Evolutionary conservation across 1,140 invertebrate species (phyloP).

Genomic region (Pantala flavescens): DNA sequence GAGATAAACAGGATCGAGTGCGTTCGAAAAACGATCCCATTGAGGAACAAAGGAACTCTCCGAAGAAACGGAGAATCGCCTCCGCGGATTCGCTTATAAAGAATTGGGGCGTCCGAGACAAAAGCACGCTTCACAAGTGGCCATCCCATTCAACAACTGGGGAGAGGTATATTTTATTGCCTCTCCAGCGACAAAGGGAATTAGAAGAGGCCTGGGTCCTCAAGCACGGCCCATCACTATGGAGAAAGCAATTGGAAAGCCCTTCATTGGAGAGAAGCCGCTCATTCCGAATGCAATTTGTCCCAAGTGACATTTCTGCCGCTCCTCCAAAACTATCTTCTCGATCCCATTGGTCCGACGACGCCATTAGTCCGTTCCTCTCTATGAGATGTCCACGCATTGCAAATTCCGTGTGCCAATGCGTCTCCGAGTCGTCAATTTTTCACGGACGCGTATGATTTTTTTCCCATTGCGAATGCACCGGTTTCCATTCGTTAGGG

Average conservation of each 20-base stretch:
- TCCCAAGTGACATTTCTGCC: neutral
- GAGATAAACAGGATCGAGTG: too few relatives aligned
- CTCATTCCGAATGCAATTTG: slow-evolving; percentile 6
- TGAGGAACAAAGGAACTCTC: neutral
- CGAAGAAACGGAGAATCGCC: neutral
- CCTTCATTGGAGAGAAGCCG: neutral
- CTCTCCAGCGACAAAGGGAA: neutral
- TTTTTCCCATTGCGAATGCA: too few relatives aligned
- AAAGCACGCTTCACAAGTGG: neutral
- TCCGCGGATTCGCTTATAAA: neutral
- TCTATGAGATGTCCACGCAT: too few relatives aligned
- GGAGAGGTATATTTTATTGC: neutral
- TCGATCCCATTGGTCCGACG: too few relatives aligned
- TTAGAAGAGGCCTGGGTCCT: neutral
- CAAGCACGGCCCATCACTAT: neutral
- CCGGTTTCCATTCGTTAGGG: too few relatives aligned
- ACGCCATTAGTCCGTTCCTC: too few relatives aligned
- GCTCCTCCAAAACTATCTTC: too few relatives aligned
- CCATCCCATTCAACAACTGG: neutral
- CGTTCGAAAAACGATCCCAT: too few relatives aligned
- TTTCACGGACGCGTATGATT: too few relatives aligned
- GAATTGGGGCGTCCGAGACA: neutral
- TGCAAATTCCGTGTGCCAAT: too few relatives aligned
- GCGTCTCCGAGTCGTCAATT: too few relatives aligned
- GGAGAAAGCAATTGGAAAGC: slow-evolving; percentile 5